Evolutionary conservation across 2,888 invertebrate species (phyloP).

Genomic region (Phrixothrix hirtus): DNA sequence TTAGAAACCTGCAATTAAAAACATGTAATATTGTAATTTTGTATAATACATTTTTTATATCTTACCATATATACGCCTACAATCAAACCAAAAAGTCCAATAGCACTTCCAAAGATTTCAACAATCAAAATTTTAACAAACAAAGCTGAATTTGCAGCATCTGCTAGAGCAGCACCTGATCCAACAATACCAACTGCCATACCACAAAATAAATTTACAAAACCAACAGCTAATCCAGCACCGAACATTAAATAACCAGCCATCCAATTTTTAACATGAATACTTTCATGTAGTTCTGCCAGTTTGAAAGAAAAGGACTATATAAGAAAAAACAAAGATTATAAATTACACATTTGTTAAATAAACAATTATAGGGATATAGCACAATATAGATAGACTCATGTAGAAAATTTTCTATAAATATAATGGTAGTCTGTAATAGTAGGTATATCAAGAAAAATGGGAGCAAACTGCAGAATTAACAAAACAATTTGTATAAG

Average conservation of each 20-base stretch:
- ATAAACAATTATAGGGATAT: no score
- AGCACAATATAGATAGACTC: no score
- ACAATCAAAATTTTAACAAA: conserved; percentile 99
- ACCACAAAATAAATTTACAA: conserved; percentile 95
- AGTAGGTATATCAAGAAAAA: no score
- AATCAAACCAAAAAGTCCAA: conserved; percentile 97
- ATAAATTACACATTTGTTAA: no score
- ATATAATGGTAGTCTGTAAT: no score
- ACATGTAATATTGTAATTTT: conserved; percentile 3
- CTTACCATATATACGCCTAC: conserved; percentile 89
- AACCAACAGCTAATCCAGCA: conserved; percentile 91
- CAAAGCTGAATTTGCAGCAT: conserved; percentile 94
- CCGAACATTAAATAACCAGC: conserved; percentile 96
- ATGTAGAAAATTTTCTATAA: no score
- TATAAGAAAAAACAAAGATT: conserved; percentile 8
- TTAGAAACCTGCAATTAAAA: conserved; percentile 37
- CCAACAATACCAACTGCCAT: conserved; percentile 97
- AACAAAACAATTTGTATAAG: no score
- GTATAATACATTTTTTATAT: not conserved
- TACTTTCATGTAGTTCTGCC: conserved; percentile 45
- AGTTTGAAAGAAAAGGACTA: conserved; percentile 59
- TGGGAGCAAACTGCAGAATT: no score
- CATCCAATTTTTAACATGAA: conserved; percentile 72
- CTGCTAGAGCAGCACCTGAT: conserved; percentile 96
- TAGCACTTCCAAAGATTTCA: conserved; percentile 99